Conservation (phyloP, 2,888 invertebrate genomes). For the Epistrophe grossulariae region DNA sequence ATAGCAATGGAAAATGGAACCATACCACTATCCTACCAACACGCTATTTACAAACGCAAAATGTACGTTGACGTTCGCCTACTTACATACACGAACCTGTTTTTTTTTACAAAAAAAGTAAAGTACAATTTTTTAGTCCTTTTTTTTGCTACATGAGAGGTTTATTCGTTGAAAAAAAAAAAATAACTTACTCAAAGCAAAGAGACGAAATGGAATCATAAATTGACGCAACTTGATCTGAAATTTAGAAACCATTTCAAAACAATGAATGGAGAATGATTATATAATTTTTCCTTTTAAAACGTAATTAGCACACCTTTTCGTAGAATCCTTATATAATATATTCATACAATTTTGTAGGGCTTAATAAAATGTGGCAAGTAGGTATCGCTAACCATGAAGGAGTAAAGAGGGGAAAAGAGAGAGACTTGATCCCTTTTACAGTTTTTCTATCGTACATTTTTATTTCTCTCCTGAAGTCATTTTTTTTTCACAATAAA, state of each 20-base stretch:
- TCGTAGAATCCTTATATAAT: not conserved
- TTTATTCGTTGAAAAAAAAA: not conserved
- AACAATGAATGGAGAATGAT: not conserved
- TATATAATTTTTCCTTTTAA: not conserved
- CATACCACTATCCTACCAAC: conserved; percentile 17
- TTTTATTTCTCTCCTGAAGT: no score
- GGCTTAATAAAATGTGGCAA: not conserved
- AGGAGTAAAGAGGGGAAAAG: no score
- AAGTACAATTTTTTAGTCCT: conserved; percentile 15
- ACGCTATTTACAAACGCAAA: conserved; percentile 23
- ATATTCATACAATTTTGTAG: not conserved
- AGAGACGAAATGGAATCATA: conserved; percentile 16
- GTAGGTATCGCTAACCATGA: not conserved
- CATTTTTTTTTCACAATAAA: no score
- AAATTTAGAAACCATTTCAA: conserved; percentile 2
- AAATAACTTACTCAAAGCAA: not conserved
- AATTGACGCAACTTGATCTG: conserved; percentile 7
- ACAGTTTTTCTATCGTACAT: no score
- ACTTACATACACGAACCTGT: conserved; percentile 5
- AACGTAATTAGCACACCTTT: conserved; percentile 15
- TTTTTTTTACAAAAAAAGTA: not conserved
- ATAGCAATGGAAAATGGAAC: not conserved
- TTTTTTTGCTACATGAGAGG: not conserved
- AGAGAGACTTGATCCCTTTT: no score
- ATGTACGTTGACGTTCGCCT: not conserved